phyloP scores from a whole-genome alignment of 2,797 vertebrate species.

The Prionace glauca region DNA sequence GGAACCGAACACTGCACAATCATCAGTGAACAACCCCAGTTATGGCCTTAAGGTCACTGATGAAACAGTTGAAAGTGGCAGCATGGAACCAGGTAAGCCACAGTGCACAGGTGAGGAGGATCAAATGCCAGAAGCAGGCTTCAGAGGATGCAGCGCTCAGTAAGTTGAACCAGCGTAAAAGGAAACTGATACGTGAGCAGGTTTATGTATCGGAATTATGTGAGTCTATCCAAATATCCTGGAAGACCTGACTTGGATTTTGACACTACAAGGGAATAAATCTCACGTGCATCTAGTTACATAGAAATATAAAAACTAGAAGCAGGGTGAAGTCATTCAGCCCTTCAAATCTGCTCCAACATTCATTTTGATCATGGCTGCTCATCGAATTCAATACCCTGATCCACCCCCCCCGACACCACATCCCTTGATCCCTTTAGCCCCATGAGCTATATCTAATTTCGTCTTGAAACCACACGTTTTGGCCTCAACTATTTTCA shows the following conservation, averaged over 20 bases:
- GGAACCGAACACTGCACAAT: background rate
- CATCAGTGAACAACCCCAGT: background rate
- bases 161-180: background rate
- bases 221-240: background rate
- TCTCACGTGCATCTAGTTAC: too few species aligned
- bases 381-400: too few species aligned
- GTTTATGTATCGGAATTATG: background rate
- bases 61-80: background rate
- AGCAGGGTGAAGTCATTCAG: too few species aligned
- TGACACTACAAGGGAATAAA: background rate
- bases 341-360: too few species aligned
- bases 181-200: background rate
- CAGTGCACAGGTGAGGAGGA: background rate
- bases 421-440: too few species aligned
- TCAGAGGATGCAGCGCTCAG: background rate
- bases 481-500: too few species aligned
- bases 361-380: too few species aligned
- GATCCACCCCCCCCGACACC: too few species aligned
- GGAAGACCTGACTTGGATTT: background rate
- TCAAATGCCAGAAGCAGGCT: background rate
- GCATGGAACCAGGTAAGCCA: background rate
- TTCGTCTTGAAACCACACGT: too few species aligned
- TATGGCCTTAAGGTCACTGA: background rate
- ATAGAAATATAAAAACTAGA: too few species aligned
- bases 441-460: too few species aligned